phyloP scores from a whole-genome alignment of 2,113 vertebrate species.

The Pseudonaja textilis region DNA sequence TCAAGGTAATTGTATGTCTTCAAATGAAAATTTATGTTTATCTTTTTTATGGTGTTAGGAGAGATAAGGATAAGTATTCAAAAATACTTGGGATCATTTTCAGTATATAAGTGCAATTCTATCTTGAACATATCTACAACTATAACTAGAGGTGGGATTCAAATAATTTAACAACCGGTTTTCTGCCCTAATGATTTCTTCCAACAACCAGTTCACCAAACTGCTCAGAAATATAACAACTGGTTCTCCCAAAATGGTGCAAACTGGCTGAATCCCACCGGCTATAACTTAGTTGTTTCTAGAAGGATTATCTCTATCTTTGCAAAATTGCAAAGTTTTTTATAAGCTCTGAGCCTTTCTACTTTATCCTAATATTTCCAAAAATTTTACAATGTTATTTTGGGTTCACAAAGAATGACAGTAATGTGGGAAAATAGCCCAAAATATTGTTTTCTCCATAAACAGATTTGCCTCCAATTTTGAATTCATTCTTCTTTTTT shows the following conservation, averaged over 20 bases:
- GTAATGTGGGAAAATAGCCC: not conserved
- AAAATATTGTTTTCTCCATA: not conserved
- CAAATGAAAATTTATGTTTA: not conserved
- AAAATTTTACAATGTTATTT: not conserved
- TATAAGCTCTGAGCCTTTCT: not conserved
- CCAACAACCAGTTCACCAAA: no score
- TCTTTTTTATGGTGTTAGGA: not conserved
- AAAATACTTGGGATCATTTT: not conserved
- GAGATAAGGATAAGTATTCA: not conserved
- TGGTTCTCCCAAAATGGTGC: no score
- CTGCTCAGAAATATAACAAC: no score
- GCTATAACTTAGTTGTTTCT: not conserved
- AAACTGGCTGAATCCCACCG: no score
- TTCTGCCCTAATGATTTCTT: no score
- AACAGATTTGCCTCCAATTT: not conserved
- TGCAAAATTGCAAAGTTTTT: not conserved
- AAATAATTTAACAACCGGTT: no score
- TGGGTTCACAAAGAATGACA: not conserved
- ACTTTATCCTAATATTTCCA: not conserved
- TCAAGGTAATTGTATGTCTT: not conserved
- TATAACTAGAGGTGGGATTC: not conserved
- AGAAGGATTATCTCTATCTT: not conserved
- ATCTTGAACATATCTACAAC: not conserved
- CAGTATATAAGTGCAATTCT: not conserved
- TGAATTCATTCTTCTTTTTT: not conserved